Conservation (phyloP, 92 coral and sea anemone genomes). For the Isaurus tuberculatus region DNA sequence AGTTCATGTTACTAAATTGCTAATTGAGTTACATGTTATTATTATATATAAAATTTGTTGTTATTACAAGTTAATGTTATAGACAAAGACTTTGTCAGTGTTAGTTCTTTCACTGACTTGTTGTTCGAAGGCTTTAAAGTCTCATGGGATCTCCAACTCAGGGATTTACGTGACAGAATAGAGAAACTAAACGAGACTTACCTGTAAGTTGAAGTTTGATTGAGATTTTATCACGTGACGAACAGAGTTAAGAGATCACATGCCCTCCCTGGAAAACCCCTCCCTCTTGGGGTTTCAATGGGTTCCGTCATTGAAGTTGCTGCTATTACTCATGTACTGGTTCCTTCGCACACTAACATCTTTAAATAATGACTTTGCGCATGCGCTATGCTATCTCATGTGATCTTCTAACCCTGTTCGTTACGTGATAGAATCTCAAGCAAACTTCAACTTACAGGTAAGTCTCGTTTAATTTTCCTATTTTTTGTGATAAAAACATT, state of each 20-base stretch:
- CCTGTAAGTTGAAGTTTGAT: slow-evolving; percentile 16
- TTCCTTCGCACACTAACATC: neutral
- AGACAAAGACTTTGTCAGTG: neutral
- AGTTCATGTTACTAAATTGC: neutral
- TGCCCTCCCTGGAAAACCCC: slow-evolving; percentile 46
- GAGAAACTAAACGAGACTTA: neutral
- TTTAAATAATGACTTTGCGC: neutral
- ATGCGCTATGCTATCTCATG: slow-evolving; percentile 15
- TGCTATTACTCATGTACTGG: neutral
- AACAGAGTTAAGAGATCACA: slow-evolving; percentile 51
- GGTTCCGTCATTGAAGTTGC: too few relatives aligned
- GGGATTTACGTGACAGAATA: slow-evolving; percentile 14
- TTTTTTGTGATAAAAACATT: too few relatives aligned
- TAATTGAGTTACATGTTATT: neutral
- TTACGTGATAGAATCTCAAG: slow-evolving; percentile 29
- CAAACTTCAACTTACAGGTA: slow-evolving; percentile 3
- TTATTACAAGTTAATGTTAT: neutral
- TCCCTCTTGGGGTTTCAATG: slow-evolving; percentile 11
- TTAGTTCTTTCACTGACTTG: slow-evolving; percentile 18
- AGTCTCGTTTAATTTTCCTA: slow-evolving; percentile 11
- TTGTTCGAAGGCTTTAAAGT: slow-evolving; percentile 47
- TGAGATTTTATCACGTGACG: slow-evolving; percentile 23
- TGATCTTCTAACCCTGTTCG: neutral
- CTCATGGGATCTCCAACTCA: slow-evolving; percentile 32
- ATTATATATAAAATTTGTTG: neutral